Conservation (phyloP, 2,888 invertebrate genomes). For the Brassicogethes aeneus region DNA sequence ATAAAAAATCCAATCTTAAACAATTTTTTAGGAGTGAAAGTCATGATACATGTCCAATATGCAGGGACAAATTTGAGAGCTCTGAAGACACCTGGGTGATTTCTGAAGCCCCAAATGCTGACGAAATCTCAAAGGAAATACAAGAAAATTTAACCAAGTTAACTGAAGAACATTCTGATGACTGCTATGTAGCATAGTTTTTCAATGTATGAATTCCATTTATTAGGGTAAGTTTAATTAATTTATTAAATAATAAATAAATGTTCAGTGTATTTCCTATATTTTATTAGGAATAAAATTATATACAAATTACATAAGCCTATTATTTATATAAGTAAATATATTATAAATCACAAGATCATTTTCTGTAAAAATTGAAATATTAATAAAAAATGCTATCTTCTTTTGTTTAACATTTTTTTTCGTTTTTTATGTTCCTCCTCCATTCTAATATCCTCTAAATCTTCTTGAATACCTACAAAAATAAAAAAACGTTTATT, state of each 20-base stretch:
- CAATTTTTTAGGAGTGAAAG: conserved; percentile 51
- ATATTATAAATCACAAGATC: too few species aligned
- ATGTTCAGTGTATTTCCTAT: too few species aligned
- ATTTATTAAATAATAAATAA: too few species aligned
- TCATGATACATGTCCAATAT: conserved; percentile 62
- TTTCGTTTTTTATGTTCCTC: conserved; percentile 67
- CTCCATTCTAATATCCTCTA: conserved; percentile 83
- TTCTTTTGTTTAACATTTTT: conserved; percentile 45
- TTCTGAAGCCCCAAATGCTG: conserved; percentile 51
- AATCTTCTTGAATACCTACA: conserved; percentile 79
- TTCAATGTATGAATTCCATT: too few species aligned
- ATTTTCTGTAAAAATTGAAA: too few species aligned
- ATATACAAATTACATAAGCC: too few species aligned
- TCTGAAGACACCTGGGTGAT: conserved; percentile 58
- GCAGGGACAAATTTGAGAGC: conserved; percentile 52
- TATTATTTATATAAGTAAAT: too few species aligned
- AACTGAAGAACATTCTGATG: conserved; percentile 16
- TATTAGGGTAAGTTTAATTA: too few species aligned
- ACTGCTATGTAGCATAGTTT: too few species aligned
- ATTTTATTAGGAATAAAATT: too few species aligned
- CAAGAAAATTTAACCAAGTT: conserved; percentile 39
- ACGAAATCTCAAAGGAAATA: conserved; percentile 50
- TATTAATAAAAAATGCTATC: not conserved
- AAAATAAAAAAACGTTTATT: too few species aligned
- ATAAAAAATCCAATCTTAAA: too few species aligned